phyloP scores from a whole-genome alignment of 2,113 vertebrate genomes.

The Siphamia tubifer region DNA sequence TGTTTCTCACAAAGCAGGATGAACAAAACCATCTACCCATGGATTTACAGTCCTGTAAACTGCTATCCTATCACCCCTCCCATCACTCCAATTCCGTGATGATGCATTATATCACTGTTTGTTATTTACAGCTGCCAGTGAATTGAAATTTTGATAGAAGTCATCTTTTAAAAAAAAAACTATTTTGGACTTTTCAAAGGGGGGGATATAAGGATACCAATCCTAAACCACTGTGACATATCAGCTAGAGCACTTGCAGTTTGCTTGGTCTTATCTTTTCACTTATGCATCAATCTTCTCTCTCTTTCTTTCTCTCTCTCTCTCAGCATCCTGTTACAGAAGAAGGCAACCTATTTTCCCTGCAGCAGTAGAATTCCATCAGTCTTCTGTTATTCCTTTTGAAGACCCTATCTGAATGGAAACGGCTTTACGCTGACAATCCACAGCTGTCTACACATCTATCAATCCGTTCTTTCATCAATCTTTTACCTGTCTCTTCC shows the following conservation, averaged over 20 bases:
- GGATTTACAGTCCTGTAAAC: slow-evolving; percentile 25
- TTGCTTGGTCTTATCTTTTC: slow-evolving; percentile 62
- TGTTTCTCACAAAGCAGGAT: slow-evolving; percentile 14
- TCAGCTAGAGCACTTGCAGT: slow-evolving; percentile 46
- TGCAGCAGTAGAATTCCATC: slow-evolving; percentile 54
- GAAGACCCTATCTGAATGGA: slow-evolving; percentile 63
- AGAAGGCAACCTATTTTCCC: slow-evolving; percentile 45
- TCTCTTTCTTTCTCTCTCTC: not conserved
- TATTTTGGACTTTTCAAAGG: slow-evolving; percentile 27
- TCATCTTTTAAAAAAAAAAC: slow-evolving; percentile 24
- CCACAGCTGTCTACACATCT: slow-evolving; percentile 52
- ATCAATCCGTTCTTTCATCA: slow-evolving; percentile 54
- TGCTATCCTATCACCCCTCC: slow-evolving; percentile 9
- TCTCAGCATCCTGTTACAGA: slow-evolving; percentile 40
- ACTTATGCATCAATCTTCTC: slow-evolving; percentile 62
- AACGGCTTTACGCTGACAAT: slow-evolving; percentile 48
- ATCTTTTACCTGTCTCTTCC: slow-evolving; percentile 44
- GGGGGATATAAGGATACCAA: slow-evolving; percentile 22
- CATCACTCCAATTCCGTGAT: not conserved
- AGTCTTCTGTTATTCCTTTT: slow-evolving; percentile 55
- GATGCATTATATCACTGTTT: slow-evolving; percentile 25
- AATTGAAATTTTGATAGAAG: slow-evolving; percentile 52
- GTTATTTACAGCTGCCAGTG: slow-evolving; percentile 43
- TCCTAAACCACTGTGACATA: slow-evolving; percentile 52
- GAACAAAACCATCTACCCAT: not conserved